phyloP scores from a whole-genome alignment of 2,113 vertebrate genomes.

The Dissostichus mawsoni region DNA sequence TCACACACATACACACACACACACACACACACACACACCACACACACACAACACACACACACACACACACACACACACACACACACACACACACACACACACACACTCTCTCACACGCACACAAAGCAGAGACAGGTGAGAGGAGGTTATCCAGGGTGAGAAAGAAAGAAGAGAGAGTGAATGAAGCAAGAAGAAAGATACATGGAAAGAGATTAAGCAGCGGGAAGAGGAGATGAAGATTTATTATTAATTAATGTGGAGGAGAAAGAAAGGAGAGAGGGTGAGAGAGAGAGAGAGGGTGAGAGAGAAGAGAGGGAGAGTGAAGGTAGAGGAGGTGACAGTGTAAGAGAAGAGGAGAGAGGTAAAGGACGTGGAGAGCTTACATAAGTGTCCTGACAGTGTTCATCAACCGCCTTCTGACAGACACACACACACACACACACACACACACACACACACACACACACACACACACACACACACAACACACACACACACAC shows the following conservation, averaged over 20 bases:
- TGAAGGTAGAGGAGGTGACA: slow-evolving; percentile 13
- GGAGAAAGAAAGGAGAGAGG: not conserved
- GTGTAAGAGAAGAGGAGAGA: not conserved
- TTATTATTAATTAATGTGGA: too few species aligned
- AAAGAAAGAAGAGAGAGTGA: too few species aligned
- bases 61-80: too few species aligned
- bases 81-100: too few species aligned
- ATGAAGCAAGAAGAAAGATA: too few species aligned
- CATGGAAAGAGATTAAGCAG: not conserved
- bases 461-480: slow-evolving; percentile 14
- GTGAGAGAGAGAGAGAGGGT: not conserved
- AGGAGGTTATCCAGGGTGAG: too few species aligned
- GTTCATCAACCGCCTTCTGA: not conserved
- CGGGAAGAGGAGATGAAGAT: accelerated
- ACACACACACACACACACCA: too few species aligned
- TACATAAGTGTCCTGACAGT: slow-evolving; percentile 51
- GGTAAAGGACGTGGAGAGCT: slow-evolving; percentile 18
- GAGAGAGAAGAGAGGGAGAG: not conserved
- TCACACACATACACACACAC: too few species aligned
- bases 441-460: slow-evolving; percentile 15
- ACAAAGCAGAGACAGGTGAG: too few species aligned
- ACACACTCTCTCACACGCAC: too few species aligned
- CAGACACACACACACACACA: not conserved
- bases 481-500: slow-evolving; percentile 11
- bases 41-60: too few species aligned